Evolutionary conservation across 2,113 vertebrate genomes (phyloP), one percentile per base, ranked within the genome.

Genomic region (Sturnus vulgaris): DNA sequence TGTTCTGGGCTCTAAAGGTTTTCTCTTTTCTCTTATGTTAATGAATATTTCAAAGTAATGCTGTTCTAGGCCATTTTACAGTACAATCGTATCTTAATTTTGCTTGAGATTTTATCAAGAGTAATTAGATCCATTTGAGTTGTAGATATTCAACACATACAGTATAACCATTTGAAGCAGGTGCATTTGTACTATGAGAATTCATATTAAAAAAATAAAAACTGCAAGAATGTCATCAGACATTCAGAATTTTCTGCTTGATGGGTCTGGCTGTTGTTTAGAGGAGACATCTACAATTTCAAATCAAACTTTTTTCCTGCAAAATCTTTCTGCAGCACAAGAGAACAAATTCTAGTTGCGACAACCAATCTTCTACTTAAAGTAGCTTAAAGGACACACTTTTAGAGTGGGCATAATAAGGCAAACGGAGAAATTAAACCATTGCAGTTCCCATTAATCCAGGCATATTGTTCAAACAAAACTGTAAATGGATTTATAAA

Each of bases 101-200:
- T 94, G 60, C 81, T 95, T 95, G 60, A 87, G 33, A 89, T 91
- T 79, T 94, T 91, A 87, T 88, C 86, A 95, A 87, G 90, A 92
- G 39, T 66, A 95, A 96, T 95, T 88, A 97, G 77, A 84, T 52
- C 82, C 57, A 92, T 87, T 70, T 93, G 90, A 80, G 47, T 82
- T 88, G 82, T 39, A 93, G 94, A 91, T 81, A 87, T 21, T 75
- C 75, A 63, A 76, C 37, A 33, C 55, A 90, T 23, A 25, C 12
- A 87, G 46, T 39, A n/a, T 13, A 71, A 59, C 47, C 40, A 78
- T 28, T 17, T 70, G 59, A 86, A 90, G 95, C 40, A 69, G 76
- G 70, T 52, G 59, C 31, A 33, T 57, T 76, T 69, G 21, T 15
- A 64, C 53, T 42, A 69, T 15, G 68, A 90, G 44, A 80, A 71